Base-by-base conservation (phyloP, 2,113 vertebrate species). In the Mus pahari region DNA sequence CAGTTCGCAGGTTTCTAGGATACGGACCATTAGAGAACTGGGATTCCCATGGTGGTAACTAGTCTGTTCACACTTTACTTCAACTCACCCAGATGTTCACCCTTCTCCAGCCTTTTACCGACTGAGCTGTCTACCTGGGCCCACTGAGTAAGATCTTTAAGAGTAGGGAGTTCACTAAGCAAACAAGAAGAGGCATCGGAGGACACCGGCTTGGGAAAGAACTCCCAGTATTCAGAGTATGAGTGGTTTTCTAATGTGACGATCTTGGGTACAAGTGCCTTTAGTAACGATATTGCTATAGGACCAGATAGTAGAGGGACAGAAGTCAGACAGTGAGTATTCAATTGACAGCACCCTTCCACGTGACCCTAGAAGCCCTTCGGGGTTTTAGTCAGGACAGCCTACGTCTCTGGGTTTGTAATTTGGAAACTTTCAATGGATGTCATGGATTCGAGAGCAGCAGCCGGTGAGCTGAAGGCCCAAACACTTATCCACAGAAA, bases 401-500 rank as follows among this genome's bases (percentile, higher is more conserved):
- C 64, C 42, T 45, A 55, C 3, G 20, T 36, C 45, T 87, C 39
- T 84, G 39, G 24, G 39, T 84, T 19, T 62, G n/a, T 42, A 26
- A 20, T 82, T 82, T 71, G 14, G 68, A 91, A 60, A 82, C 17
- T 64, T 10, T 8, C 64, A 81, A 5, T 33, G 17, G 71, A 13
- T 31, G 78, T n/a, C 13, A 74, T 14, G 0, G 74, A 88, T 53
- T n/a, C n/a, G 42, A 28, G n/a, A 39, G 20, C 24, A 3, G 20
- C 22, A 68, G 33, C 13, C 53, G 28, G 16, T 33, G 55, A 68
- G 64, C 94, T 60, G n/a, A 94, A 95, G 39, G 26, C 60, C 39
- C 48, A 86, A 94, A 86, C 16, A 68, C 53, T 84, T 70, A 64
- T 33, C 75, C 50, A 45, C 60, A 53, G 50, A 77, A 83, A 78